These are phyloP conservation scores for Philhelius pedissequus DNA, from an alignment of 2,888 invertebrate species.

Conservation along the genomic window DNA sequence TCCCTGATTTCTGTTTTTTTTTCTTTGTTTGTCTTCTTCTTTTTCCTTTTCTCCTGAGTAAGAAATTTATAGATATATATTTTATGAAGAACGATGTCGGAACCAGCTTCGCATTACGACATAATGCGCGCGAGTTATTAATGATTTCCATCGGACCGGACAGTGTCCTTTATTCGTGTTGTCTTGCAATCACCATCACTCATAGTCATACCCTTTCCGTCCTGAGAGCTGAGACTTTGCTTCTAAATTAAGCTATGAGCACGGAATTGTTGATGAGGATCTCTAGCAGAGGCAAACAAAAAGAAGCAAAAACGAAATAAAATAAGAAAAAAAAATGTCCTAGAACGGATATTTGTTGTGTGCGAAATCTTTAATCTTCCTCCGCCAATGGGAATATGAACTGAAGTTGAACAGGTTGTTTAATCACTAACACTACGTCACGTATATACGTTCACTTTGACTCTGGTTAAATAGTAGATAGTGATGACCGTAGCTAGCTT, in stretches of 20 bases:
- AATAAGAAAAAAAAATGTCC: constrained; percentile 12
- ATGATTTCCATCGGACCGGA: constrained; percentile 50
- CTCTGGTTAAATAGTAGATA: neutral
- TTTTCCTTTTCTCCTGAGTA: constrained; percentile 56
- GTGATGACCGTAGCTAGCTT: neutral
- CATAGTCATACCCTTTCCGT: constrained; percentile 63
- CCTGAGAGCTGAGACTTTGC: constrained; percentile 25
- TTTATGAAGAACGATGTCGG: neutral
- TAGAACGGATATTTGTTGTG: constrained; percentile 65
- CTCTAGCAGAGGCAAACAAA: neutral
- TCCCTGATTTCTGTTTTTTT: neutral
- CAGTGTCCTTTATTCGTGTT: constrained; percentile 66
- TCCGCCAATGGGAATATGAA: constrained; percentile 21
- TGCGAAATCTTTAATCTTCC: constrained; percentile 52
- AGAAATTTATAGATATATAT: no score
- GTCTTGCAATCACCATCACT: constrained; percentile 67
- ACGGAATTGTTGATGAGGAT: constrained; percentile 70
- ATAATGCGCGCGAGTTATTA: constrained; percentile 65
- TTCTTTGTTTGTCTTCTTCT: constrained; percentile 52
- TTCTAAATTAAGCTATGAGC: constrained; percentile 67
- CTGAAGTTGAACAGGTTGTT: constrained; percentile 56
- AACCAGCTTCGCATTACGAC: constrained; percentile 50
- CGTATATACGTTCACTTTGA: neutral
- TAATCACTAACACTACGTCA: constrained; percentile 14
- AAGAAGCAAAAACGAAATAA: neutral